Conservation (phyloP, 2,113 vertebrate species). For the zebrafish (Danio rerio) region GRCz12tu NC_133196.1:30730001-30730500, state of each 20-base stretch:
- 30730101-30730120: constrained; percentile 26
- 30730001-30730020: constrained; percentile 58
- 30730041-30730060: constrained; percentile 53
- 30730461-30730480: constrained; percentile 3
- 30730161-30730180: constrained; percentile 41
- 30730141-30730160: constrained; percentile 6
- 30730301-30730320: constrained; percentile 5
- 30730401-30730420: neutral
- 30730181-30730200: constrained; percentile 37
- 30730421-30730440: neutral
- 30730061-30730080: constrained; percentile 52
- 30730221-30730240: constrained; percentile 38
- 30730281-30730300: constrained; percentile 35
- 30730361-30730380: neutral
- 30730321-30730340: constrained; percentile 30
- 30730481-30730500: neutral
- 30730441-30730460: neutral
- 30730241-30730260: constrained; percentile 33
- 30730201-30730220: constrained; percentile 41
- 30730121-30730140: constrained; percentile 27
- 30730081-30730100: constrained; percentile 60
- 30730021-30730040: constrained; percentile 34
- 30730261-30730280: constrained; percentile 45
- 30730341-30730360: constrained; percentile 14
- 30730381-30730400: constrained; percentile 3